Evolutionary conservation across 2,797 vertebrate genomes (phyloP).

Genomic region (Sebastes diploproa): DNA sequence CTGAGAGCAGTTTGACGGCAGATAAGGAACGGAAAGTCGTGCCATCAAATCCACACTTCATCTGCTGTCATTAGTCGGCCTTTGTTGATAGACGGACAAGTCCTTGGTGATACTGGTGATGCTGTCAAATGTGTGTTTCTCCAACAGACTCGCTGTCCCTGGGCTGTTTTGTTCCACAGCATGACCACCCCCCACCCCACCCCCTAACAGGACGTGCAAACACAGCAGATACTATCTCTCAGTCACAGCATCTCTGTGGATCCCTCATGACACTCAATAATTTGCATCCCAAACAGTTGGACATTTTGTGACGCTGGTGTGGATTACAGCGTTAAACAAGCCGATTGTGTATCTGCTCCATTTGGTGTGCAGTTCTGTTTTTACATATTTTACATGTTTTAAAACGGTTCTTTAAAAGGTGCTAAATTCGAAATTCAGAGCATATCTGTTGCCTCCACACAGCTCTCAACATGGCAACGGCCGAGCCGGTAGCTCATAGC

Average conservation of each 20-base stretch:
- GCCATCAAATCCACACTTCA: slow-evolving; percentile 19
- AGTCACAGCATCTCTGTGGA: neutral
- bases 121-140: slow-evolving; percentile 46
- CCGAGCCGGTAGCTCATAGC: too few species aligned
- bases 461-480: fast-evolving
- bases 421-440: too few species aligned
- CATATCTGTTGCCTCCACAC: too few species aligned
- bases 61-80: slow-evolving; percentile 13
- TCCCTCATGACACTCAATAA: slow-evolving; percentile 17
- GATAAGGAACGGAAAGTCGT: slow-evolving; percentile 48
- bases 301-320: slow-evolving; percentile 17
- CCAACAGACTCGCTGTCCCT: slow-evolving; percentile 9
- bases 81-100: slow-evolving; percentile 36
- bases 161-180: slow-evolving; percentile 45
- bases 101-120: slow-evolving; percentile 17
- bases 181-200: slow-evolving; percentile 4
- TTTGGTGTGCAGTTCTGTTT: neutral
- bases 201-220: slow-evolving; percentile 49
- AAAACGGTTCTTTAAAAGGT: neutral
- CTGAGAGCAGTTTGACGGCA: slow-evolving; percentile 8
- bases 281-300: slow-evolving; percentile 53
- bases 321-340: neutral
- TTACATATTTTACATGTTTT: neutral
- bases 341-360: neutral
- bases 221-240: slow-evolving; percentile 52